These are phyloP conservation scores for Sympetrum striolatum DNA, from an alignment of 2,888 invertebrate species.

Conservation along the genomic window DNA sequence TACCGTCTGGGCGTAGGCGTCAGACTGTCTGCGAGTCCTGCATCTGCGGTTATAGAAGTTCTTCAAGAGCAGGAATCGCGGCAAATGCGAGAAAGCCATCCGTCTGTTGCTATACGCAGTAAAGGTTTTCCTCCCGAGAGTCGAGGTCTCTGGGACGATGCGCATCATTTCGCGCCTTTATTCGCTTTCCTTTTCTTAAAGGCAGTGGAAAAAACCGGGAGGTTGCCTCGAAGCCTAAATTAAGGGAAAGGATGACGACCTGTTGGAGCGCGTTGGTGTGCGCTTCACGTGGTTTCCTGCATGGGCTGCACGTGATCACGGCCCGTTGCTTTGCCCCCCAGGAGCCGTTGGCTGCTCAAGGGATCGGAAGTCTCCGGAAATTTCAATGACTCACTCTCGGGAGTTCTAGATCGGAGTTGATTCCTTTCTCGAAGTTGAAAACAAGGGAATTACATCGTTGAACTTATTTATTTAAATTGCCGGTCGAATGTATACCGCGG, in stretches of 20 bases:
- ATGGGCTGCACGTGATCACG: neutral
- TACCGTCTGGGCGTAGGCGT: too few species aligned
- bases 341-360: neutral
- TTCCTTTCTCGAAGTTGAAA: neutral
- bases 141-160: too few species aligned
- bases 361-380: neutral
- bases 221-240: neutral
- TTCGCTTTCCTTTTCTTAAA: neutral
- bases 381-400: neutral
- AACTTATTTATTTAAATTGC: too few species aligned
- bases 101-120: too few species aligned
- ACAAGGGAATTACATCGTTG: neutral
- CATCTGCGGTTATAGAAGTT: too few species aligned
- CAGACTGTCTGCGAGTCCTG: too few species aligned
- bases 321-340: slow-evolving; percentile 19
- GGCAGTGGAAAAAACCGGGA: neutral
- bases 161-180: neutral
- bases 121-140: too few species aligned
- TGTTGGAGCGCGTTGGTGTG: neutral
- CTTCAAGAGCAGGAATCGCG: too few species aligned
- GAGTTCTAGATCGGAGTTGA: neutral
- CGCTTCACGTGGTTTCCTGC: neutral
- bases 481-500: too few species aligned
- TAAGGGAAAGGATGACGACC: slow-evolving; percentile 11
- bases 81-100: too few species aligned